Evolutionary conservation across 2,797 vertebrate genomes (phyloP).

Genomic region (Lerista edwardsae): DNA sequence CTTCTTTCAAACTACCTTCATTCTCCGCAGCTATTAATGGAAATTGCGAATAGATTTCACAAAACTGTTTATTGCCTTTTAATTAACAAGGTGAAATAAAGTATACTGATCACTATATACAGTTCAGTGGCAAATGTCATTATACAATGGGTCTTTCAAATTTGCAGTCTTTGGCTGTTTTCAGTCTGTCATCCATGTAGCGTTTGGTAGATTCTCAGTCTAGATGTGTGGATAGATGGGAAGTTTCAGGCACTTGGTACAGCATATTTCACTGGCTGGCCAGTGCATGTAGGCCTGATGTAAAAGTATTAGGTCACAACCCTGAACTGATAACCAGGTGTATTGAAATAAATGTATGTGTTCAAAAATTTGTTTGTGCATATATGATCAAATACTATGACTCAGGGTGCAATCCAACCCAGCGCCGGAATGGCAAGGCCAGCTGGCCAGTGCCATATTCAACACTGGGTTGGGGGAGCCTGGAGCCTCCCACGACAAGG

Average conservation of each 20-base stretch:
- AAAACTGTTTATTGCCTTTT: background rate
- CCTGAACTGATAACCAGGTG: background rate
- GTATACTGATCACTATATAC: background rate
- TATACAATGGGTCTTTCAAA: background rate
- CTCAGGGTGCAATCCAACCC: no score
- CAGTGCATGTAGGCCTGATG: background rate
- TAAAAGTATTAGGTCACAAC: background rate
- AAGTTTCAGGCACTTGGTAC: background rate
- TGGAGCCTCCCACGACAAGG: no score
- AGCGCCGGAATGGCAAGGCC: no score
- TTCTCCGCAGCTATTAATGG: background rate
- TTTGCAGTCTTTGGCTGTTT: background rate
- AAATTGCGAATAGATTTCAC: background rate
- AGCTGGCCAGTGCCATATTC: no score
- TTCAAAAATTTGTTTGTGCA: background rate
- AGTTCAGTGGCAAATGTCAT: background rate
- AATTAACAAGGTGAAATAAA: background rate
- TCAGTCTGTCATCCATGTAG: no score
- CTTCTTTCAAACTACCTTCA: background rate
- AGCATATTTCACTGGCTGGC: background rate
- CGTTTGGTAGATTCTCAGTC: background rate
- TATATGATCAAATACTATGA: background rate
- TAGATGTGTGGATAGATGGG: background rate
- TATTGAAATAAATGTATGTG: background rate
- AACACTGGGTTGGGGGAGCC: no score